Conservation (phyloP, 2,113 vertebrate genomes). For the Promerops cafer region DNA sequence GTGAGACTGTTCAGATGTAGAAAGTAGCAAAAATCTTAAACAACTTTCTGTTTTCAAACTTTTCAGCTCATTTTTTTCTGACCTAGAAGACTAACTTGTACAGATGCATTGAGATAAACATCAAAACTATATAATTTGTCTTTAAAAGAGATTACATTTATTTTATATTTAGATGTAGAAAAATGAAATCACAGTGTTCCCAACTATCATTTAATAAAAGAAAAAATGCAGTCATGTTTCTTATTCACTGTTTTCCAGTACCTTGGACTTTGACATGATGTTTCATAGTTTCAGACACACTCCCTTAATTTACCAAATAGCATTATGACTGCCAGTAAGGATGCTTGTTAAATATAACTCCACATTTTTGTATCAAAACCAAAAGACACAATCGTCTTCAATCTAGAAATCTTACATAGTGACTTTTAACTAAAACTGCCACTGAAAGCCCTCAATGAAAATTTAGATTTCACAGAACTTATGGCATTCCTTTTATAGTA, state of each 20-base stretch:
- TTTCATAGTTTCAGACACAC: not conserved
- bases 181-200: not conserved
- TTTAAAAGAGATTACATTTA: not conserved
- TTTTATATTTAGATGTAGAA: not conserved
- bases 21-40: not conserved
- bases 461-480: slow-evolving; percentile 19
- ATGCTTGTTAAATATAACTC: not conserved
- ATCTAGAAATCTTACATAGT: slow-evolving; percentile 28
- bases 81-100: not conserved
- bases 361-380: slow-evolving; percentile 31
- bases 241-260: not conserved
- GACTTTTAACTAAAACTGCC: slow-evolving; percentile 19
- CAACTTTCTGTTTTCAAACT: not conserved
- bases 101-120: not conserved
- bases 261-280: not conserved
- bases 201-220: not conserved
- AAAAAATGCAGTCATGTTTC: not conserved
- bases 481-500: slow-evolving; percentile 6
- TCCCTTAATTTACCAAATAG: not conserved
- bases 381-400: slow-evolving; percentile 37
- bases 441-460: slow-evolving; percentile 10
- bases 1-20: not conserved
- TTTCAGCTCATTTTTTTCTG: not conserved
- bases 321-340: not conserved
- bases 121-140: accelerated